phyloP scores from a whole-genome alignment of 2,113 vertebrate species.

The Hippocampus mohnikei region DNA sequence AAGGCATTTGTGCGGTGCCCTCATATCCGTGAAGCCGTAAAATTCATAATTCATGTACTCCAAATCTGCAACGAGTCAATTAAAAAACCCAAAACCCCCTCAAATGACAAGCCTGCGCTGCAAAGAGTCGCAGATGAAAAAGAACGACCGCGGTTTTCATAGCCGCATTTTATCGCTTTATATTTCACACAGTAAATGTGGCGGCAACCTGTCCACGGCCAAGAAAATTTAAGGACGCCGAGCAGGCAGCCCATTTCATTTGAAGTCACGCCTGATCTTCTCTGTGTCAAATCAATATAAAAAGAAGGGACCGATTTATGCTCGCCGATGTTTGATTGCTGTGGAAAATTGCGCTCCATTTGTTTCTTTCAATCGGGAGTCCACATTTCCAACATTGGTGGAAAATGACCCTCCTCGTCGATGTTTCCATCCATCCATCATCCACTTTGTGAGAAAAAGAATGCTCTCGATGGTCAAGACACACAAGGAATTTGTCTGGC shows the following conservation, averaged over 20 bases:
- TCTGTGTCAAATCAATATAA: conserved; percentile 39
- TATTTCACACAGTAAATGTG: conserved; percentile 73
- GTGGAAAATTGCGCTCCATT: not conserved
- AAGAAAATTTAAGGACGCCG: conserved; percentile 59
- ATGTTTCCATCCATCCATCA: too few relatives aligned
- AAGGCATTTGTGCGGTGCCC: conserved; percentile 15
- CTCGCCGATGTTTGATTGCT: not conserved
- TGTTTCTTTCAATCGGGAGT: not conserved
- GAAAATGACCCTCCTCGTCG: too few relatives aligned
- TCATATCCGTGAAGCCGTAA: conserved; percentile 24
- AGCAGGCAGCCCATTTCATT: conserved; percentile 36
- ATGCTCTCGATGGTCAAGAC: too few relatives aligned
- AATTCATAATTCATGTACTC: conserved; percentile 43
- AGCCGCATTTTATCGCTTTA: conserved; percentile 66
- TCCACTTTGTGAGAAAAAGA: too few relatives aligned
- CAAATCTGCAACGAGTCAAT: conserved; percentile 16
- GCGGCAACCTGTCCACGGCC: conserved; percentile 61
- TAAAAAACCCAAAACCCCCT: conserved; percentile 44
- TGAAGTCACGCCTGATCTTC: conserved; percentile 27
- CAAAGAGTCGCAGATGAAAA: conserved; percentile 53
- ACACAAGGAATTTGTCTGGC: too few relatives aligned
- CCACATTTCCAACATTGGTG: too few relatives aligned
- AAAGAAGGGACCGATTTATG: conserved; percentile 29
- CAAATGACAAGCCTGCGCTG: conserved; percentile 60
- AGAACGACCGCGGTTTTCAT: conserved; percentile 66